Evolutionary conservation across 2,797 vertebrate species (phyloP).

Genomic region (Anisognathus igniventris): DNA sequence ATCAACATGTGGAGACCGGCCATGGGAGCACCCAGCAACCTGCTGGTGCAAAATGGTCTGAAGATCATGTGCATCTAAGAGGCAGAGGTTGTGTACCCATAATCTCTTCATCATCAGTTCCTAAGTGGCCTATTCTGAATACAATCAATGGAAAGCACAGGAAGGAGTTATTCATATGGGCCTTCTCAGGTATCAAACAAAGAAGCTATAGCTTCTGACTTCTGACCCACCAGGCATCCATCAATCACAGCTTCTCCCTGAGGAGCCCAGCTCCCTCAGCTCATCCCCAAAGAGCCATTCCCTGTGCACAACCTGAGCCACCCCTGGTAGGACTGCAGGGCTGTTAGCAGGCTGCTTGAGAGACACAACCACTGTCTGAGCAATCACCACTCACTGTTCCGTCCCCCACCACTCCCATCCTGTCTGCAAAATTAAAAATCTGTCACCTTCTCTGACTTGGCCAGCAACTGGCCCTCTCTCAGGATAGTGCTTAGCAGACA

Average conservation of each 20-base stretch:
- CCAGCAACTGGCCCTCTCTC: neutral
- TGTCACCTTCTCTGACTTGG: neutral
- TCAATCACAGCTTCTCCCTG: neutral
- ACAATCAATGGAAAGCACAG: neutral
- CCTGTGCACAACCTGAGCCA: neutral
- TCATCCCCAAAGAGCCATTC: neutral
- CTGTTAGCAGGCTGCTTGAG: neutral
- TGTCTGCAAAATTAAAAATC: slow-evolving; percentile 49
- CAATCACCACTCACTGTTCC: neutral
- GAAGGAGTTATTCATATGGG: neutral
- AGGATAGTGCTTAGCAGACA: neutral
- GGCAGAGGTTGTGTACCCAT: neutral
- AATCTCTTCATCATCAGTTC: neutral
- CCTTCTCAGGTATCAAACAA: neutral
- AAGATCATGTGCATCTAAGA: neutral
- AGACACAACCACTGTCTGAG: neutral
- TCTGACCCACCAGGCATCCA: neutral
- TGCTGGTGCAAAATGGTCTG: neutral
- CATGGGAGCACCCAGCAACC: neutral
- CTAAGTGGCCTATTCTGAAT: neutral
- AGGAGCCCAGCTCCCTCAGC: neutral
- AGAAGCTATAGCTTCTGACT: neutral
- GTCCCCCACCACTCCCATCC: neutral
- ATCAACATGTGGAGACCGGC: neutral
- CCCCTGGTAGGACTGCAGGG: neutral